Base-by-base conservation (phyloP, 2,797 vertebrate species). In the Chiroxiphia lanceolata region DNA sequence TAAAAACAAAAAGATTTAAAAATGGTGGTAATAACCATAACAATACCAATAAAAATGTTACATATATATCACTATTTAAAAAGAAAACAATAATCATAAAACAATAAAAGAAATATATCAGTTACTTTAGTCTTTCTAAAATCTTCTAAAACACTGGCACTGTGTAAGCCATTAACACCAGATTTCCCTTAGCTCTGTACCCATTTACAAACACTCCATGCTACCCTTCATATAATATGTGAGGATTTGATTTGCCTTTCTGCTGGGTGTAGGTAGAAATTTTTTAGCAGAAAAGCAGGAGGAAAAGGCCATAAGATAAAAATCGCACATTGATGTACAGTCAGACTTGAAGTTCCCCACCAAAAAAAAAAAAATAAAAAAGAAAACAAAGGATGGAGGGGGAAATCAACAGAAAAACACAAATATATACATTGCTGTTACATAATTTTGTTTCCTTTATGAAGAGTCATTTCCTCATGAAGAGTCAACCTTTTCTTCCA, bases 351-450 rank as follows among this genome's bases (percentile, higher is more conserved):
- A 60, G 31, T 21, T 59, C 4, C 17, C 4, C 5, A 51, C 2
- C 0, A 27, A 72, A 27, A 36, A 25, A 50, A 50, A 13, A 51
- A 4, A 7, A 11, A 9, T 15, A 27, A 2, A 44, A 48, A 36
- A 16, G 2, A 26, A 21, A 47, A 29, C 3, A 36, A 44, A 40
- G 4, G 3, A 0, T 23, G 5, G 5, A 50, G 9, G 3, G 3
- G 3, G 2, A 3, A 70, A 50, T 50, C n/a, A 36, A 42, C 5
- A 67, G 10, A 18, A 56, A 87, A 56, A 33, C 4, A 56, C 19
- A 29, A 76, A 69, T 22, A 42, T 42, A 53, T 12, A 13, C 6
- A 16, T 22, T 69, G 8, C 18, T 50, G 8, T 47, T 60, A 25
- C 11, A 13, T 22, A 38, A 31, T 31, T 40, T 5, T 65, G 33